phyloP scores from a whole-genome alignment of 2,888 invertebrate species.

The Andrena trimmerana region DNA sequence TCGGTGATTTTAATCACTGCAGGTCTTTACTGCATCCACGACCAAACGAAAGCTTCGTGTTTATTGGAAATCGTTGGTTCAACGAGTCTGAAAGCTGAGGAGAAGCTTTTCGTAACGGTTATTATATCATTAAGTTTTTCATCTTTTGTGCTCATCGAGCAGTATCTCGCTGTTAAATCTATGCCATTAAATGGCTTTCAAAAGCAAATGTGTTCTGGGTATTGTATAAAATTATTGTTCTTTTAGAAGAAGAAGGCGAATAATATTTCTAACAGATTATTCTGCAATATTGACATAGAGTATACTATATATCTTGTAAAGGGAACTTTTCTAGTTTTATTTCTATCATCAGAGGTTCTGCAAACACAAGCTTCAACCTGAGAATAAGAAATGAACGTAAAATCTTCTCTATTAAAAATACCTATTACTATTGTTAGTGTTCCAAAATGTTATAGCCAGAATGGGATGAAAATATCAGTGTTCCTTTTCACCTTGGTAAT shows the following conservation, averaged over 20 bases:
- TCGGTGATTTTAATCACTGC: constrained; percentile 16
- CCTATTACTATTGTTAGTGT: no score
- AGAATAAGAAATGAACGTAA: no score
- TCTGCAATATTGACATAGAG: no score
- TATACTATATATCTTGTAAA: no score
- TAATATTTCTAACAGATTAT: no score
- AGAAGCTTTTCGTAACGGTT: constrained; percentile 3
- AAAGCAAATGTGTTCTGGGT: neutral
- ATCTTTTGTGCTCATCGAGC: neutral
- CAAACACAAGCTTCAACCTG: no score
- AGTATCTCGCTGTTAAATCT: constrained; percentile 8
- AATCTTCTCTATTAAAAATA: no score
- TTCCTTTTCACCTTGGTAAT: neutral
- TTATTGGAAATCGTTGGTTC: constrained; percentile 16
- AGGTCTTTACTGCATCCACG: neutral
- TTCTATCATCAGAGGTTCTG: no score
- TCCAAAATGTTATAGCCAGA: no score
- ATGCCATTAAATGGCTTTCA: neutral
- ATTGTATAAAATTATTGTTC: neutral
- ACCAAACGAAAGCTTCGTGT: neutral
- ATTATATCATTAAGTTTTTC: constrained; percentile 11
- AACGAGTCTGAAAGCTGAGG: neutral
- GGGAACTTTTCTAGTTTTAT: no score
- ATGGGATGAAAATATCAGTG: no score
- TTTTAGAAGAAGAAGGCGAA: no score